Evolutionary conservation across 1,140 invertebrate species (phyloP).

Genomic region (Phocides pigmalion): DNA sequence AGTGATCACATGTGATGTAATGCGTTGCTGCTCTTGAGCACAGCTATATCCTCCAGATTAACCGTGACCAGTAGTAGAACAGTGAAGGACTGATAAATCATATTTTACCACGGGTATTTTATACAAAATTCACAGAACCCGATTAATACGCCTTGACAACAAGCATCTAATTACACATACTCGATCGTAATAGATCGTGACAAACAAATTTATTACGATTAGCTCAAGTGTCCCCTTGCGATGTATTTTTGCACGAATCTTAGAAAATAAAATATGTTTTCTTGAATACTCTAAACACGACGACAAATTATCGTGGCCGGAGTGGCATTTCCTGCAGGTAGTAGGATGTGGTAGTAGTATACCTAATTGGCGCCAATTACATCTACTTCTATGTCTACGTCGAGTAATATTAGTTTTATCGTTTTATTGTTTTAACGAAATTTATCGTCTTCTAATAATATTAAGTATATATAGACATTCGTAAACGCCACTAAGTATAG

Average conservation of each 20-base stretch:
- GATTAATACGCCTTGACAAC: constrained; percentile 6
- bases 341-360: constrained; percentile 3
- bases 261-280: not conserved
- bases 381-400: not conserved
- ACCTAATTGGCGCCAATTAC: not conserved
- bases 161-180: constrained; percentile 13
- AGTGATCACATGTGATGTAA: too few relatives aligned
- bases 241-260: constrained; percentile 6
- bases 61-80: too few relatives aligned
- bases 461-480: not conserved
- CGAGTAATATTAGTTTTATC: not conserved
- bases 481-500: too few relatives aligned
- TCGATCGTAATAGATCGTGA: constrained; percentile 30
- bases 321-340: constrained; percentile 43
- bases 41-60: too few relatives aligned
- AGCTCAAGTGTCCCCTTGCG: constrained; percentile 19
- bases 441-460: not conserved
- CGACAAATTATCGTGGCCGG: constrained; percentile 59
- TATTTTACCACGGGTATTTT: not conserved
- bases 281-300: constrained; percentile 25
- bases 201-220: constrained; percentile 38
- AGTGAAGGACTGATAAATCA: too few relatives aligned
- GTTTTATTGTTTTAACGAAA: not conserved
- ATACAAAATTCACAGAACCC: constrained; percentile 6
- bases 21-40: too few relatives aligned